phyloP scores from a whole-genome alignment of 92 coral and sea anemone species.

The Micromussa lordhowensis region DNA sequence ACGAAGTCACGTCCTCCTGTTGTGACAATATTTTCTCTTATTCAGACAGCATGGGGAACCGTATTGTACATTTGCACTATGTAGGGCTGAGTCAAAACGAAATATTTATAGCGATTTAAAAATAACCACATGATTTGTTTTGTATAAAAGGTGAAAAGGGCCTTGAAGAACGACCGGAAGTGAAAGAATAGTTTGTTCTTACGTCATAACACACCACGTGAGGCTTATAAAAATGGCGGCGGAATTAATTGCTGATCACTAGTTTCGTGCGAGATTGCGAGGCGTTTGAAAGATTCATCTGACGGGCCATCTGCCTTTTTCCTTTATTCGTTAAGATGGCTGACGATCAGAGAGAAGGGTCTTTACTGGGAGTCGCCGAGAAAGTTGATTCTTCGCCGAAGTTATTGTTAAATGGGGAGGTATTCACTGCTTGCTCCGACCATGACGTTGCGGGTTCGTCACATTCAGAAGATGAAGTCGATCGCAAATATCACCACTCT shows the following conservation, averaged over 20 bases:
- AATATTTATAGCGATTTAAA: slow-evolving; percentile 7
- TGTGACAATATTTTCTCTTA: neutral
- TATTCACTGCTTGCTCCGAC: slow-evolving; percentile 77
- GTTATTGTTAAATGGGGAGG: slow-evolving; percentile 78
- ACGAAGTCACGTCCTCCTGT: neutral
- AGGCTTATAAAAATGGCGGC: slow-evolving; percentile 63
- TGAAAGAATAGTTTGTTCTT: slow-evolving; percentile 45
- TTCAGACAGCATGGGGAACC: neutral
- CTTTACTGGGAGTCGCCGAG: slow-evolving; percentile 36
- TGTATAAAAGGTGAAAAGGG: slow-evolving; percentile 3
- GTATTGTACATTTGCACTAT: neutral
- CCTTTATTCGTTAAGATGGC: slow-evolving; percentile 67
- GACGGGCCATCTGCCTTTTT: slow-evolving; percentile 37
- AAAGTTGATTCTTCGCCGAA: slow-evolving; percentile 84
- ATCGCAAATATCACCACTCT: slow-evolving; percentile 64
- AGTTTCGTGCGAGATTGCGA: slow-evolving; percentile 12
- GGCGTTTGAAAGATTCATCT: slow-evolving; percentile 15
- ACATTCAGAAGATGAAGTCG: slow-evolving; percentile 87
- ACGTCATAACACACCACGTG: slow-evolving; percentile 76
- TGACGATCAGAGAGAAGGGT: slow-evolving; percentile 76
- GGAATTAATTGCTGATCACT: slow-evolving; percentile 16
- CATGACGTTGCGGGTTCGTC: slow-evolving; percentile 88
- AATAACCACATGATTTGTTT: slow-evolving; percentile 27
- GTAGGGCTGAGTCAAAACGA: slow-evolving; percentile 1
- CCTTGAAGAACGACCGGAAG: slow-evolving; percentile 68